These are phyloP conservation scores for Plestiodon gilberti DNA, from an alignment of 2,113 vertebrate species.

Conservation along the genomic window DNA sequence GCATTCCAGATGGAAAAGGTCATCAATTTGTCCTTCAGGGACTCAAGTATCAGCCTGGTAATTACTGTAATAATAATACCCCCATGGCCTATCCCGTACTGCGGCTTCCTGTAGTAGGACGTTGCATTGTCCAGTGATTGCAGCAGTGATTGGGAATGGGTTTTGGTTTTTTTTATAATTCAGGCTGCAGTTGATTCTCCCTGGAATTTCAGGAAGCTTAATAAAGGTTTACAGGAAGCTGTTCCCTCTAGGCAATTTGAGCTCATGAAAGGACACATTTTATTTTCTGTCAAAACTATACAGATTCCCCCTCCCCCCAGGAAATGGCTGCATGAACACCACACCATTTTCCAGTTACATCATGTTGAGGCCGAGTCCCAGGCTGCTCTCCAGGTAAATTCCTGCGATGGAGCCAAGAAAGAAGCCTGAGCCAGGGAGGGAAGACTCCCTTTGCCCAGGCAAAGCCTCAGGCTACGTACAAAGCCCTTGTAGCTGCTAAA, in stretches of 20 bases:
- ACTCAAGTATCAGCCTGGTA: not conserved
- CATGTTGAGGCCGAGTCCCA: too few species aligned
- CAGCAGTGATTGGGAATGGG: not conserved
- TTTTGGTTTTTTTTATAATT: slow-evolving; percentile 21
- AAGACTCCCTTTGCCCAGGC: too few species aligned
- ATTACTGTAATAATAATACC: not conserved
- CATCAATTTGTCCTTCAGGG: slow-evolving; percentile 14
- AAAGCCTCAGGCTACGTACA: too few species aligned
- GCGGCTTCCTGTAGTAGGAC: slow-evolving; percentile 11
- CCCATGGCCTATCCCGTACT: not conserved
- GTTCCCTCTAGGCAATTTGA: not conserved
- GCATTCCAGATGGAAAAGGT: slow-evolving; percentile 11
- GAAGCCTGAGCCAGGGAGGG: too few species aligned
- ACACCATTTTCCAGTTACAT: not conserved
- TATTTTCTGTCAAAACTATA: not conserved
- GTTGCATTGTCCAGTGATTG: not conserved
- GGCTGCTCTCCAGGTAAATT: too few species aligned
- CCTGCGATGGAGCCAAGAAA: too few species aligned
- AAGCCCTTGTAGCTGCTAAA: too few species aligned
- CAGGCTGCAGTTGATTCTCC: not conserved
- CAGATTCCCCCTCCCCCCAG: not conserved
- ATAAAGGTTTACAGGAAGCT: slow-evolving; percentile 24
- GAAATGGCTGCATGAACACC: not conserved
- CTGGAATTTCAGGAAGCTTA: not conserved
- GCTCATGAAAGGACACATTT: not conserved